A percentile compares a stretch with the other conserved stretches of the same genome.
These are phyloP conservation scores for Sinella curviseta DNA, from an alignment of 1,140 invertebrate genomes.

Conservation along the genomic window DNA sequence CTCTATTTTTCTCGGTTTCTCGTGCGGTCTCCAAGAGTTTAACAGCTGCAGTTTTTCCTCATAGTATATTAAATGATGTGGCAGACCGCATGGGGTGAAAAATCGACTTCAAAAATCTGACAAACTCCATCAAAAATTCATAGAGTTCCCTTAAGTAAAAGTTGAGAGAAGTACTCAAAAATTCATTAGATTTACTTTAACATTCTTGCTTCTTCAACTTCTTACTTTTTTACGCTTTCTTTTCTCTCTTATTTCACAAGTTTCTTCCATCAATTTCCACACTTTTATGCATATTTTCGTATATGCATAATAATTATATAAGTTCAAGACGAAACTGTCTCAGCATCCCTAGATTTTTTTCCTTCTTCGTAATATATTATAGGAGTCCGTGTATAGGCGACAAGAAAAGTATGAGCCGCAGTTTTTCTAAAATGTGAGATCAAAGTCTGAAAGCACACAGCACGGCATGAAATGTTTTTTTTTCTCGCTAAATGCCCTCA, in stretches of 20 bases:
- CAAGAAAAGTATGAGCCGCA: not conserved
- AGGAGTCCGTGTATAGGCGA: not conserved
- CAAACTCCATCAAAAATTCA: conserved; percentile 27
- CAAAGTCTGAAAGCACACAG: conserved; percentile 4
- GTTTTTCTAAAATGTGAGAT: conserved; percentile 8
- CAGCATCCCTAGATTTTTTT: not conserved
- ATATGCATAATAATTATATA: not conserved
- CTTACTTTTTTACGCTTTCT: not conserved
- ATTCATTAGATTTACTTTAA: conserved; percentile 30
- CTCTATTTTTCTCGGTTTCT: conserved; percentile 9
- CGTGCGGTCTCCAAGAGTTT: conserved; percentile 11
- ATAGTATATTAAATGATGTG: not conserved
- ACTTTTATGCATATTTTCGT: not conserved
- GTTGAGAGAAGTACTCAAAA: conserved; percentile 20
- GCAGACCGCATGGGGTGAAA: conserved; percentile 24
- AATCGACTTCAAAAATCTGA: conserved; percentile 26
- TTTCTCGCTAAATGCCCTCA: conserved; percentile 17
- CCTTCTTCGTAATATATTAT: not conserved
- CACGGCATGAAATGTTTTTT: not conserved
- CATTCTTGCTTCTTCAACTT: not conserved
- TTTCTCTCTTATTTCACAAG: not conserved
- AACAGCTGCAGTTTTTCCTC: conserved; percentile 14
- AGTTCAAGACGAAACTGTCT: not conserved
- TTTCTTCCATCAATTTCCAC: conserved; percentile 23
- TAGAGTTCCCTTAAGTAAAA: conserved; percentile 20